These are phyloP conservation scores for Drosophila busckii DNA, from an alignment of 1,140 invertebrate species.

Conservation along the genomic window DNA sequence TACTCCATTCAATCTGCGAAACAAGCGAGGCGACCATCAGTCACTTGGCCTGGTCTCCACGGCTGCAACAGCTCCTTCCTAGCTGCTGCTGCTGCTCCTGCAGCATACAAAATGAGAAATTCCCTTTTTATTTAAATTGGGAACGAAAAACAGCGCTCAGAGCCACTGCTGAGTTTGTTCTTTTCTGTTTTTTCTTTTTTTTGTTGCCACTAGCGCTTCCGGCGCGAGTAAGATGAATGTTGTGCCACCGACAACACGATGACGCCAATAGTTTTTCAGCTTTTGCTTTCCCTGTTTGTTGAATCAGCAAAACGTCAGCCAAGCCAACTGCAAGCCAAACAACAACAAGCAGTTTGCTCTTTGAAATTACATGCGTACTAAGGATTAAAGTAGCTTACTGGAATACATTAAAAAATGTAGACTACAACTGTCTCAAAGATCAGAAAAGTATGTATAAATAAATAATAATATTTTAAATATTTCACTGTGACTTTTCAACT, in stretches of 20 bases:
- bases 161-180: constrained; percentile 49
- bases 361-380: too few relatives aligned
- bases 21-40: constrained; percentile 43
- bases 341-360: constrained; percentile 3
- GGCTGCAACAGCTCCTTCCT: background rate
- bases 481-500: too few relatives aligned
- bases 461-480: background rate
- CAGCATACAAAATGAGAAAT: constrained; percentile 62
- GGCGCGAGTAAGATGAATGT: constrained; percentile 76
- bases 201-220: constrained; percentile 67
- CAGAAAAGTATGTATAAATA: constrained; percentile 4
- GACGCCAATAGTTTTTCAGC: constrained; percentile 67
- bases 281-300: constrained; percentile 25
- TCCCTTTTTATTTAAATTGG: constrained; percentile 71
- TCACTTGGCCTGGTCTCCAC: constrained; percentile 11
- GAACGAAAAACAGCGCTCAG: constrained; percentile 41
- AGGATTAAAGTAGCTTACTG: too few relatives aligned
- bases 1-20: constrained; percentile 75
- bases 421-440: too few relatives aligned
- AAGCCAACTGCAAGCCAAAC: background rate
- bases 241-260: constrained; percentile 73
- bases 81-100: constrained; percentile 16
- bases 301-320: constrained; percentile 12
- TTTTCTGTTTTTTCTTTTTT: too few relatives aligned
- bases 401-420: too few relatives aligned